phyloP scores from a whole-genome alignment of 2,888 invertebrate species.

The Pharmacophagus antenor region DNA sequence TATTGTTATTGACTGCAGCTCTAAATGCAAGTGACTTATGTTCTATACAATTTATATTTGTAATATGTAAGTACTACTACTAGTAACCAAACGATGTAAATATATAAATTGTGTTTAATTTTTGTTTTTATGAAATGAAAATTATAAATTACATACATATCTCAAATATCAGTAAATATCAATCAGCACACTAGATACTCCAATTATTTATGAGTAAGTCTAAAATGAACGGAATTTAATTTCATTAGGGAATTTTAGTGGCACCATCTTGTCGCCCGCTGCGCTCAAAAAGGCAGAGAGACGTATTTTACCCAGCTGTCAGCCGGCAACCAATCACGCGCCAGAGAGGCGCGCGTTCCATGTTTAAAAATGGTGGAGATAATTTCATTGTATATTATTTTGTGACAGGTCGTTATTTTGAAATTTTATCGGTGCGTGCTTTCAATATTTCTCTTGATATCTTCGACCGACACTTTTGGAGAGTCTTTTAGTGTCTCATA shows the following conservation, averaged over 20 bases:
- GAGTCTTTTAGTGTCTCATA: slow-evolving; percentile 22
- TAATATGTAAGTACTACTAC: slow-evolving; percentile 34
- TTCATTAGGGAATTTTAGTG: slow-evolving; percentile 78
- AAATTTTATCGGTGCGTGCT: slow-evolving; percentile 69
- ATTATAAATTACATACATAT: slow-evolving; percentile 40
- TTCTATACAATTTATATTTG: slow-evolving; percentile 14
- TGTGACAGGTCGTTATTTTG: slow-evolving; percentile 80
- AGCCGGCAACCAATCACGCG: slow-evolving; percentile 64
- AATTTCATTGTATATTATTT: slow-evolving; percentile 80
- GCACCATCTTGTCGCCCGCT: slow-evolving; percentile 78
- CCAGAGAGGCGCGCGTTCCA: slow-evolving; percentile 58
- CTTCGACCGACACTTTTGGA: slow-evolving; percentile 35
- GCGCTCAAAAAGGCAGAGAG: slow-evolving; percentile 60
- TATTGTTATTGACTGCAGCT: slow-evolving; percentile 46
- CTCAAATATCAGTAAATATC: slow-evolving; percentile 58
- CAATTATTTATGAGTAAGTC: slow-evolving; percentile 77
- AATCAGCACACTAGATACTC: slow-evolving; percentile 78
- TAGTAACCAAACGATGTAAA: slow-evolving; percentile 18
- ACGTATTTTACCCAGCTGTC: slow-evolving; percentile 78
- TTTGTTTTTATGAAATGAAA: too few species aligned
- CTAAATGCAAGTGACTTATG: slow-evolving; percentile 5
- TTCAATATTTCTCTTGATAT: slow-evolving; percentile 64
- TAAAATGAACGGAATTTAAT: slow-evolving; percentile 80
- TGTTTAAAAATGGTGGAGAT: slow-evolving; percentile 79
- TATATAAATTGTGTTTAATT: too few species aligned